Evolutionary conservation across 2,797 vertebrate genomes (phyloP).

Genomic region (Esox lucius): DNA sequence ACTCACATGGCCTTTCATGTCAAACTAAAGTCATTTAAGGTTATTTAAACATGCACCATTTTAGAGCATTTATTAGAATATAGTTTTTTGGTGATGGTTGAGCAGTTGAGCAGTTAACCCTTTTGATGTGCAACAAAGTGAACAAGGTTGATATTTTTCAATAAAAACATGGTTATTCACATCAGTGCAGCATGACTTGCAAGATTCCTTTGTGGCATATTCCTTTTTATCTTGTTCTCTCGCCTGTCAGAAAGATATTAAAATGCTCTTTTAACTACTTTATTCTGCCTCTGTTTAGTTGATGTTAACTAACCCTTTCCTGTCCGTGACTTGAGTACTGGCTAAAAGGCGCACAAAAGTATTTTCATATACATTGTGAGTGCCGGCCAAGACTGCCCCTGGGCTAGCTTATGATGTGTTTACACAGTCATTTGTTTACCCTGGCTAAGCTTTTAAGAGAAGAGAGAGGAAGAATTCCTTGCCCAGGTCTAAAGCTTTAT

Average conservation of each 20-base stretch:
- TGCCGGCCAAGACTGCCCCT: too few relatives aligned
- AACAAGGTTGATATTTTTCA: background rate
- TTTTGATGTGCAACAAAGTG: background rate
- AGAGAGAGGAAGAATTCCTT: too few relatives aligned
- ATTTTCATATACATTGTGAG: too few relatives aligned
- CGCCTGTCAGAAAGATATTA: slow-evolving; percentile 32
- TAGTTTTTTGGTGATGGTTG: background rate
- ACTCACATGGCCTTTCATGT: slow-evolving; percentile 9
- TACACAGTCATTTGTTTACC: too few relatives aligned
- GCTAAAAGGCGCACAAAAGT: background rate
- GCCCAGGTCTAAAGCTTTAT: too few relatives aligned
- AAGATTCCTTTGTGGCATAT: slow-evolving; percentile 11
- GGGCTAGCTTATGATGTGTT: too few relatives aligned
- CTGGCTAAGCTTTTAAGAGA: too few relatives aligned
- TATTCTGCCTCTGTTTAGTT: slow-evolving; percentile 31
- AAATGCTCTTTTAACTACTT: slow-evolving; percentile 38
- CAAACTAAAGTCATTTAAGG: background rate
- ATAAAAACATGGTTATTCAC: slow-evolving; percentile 7
- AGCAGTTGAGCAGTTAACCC: background rate
- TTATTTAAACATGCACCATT: background rate
- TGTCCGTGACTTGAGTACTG: background rate
- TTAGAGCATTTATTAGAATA: background rate
- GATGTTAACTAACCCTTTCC: slow-evolving; percentile 33
- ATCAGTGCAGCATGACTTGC: slow-evolving; percentile 40
- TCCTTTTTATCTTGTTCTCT: slow-evolving; percentile 33